Conservation (phyloP, 35 echinoderm and acorn worm genomes). For the Ptychodera flava region DNA sequence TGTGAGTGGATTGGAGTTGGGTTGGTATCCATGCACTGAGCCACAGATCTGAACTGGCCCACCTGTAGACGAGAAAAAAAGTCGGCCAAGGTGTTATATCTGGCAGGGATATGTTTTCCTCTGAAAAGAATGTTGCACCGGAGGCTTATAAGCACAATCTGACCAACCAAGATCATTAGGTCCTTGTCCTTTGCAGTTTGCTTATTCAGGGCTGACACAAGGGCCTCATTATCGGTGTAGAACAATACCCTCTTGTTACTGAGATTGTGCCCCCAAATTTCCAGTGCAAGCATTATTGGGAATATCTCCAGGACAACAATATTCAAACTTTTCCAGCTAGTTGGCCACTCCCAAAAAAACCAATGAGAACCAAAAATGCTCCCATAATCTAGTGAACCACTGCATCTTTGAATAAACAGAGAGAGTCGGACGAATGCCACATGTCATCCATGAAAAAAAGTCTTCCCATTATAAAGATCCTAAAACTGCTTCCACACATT, state of each 20-base stretch:
- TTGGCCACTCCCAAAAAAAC: background rate
- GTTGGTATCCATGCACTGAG: background rate
- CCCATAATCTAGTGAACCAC: background rate
- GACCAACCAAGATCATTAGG: background rate
- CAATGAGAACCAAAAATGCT: background rate
- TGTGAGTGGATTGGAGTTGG: background rate
- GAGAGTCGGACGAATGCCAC: background rate
- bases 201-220: background rate
- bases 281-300: too few relatives aligned
- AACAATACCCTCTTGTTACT: too few relatives aligned
- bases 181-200: background rate
- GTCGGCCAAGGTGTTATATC: background rate
- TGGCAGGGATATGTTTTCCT: background rate
- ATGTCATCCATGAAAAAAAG: background rate
- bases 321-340: background rate
- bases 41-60: background rate
- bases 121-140: background rate
- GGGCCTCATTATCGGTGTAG: too few relatives aligned
- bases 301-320: too few relatives aligned
- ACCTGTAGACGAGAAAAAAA: background rate
- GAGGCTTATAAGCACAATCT: background rate
- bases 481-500: background rate
- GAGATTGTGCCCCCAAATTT: too few relatives aligned
- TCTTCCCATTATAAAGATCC: conserved; percentile 8
- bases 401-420: background rate